Base-by-base conservation (phyloP, 1,140 invertebrate genomes). In the Drosophila fuyamai region DNA sequence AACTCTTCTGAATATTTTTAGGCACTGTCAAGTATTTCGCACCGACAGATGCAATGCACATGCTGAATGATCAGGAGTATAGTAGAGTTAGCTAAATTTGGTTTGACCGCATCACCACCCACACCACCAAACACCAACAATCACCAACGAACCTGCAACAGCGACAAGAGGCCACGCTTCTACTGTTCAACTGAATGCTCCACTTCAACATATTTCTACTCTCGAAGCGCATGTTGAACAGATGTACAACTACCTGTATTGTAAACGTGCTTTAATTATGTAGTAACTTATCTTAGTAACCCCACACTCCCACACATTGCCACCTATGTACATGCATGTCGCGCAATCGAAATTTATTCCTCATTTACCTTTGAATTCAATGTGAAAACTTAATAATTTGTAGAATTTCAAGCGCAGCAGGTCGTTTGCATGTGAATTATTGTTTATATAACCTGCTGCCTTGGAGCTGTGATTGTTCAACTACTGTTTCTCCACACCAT, bases 11-110 rank as follows among this genome's bases (percentile, higher is more conserved):
- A 75, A 71, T 84, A 78, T 55, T 92, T 92, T 72, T 91, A 92
- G 91, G 84, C 79, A 90, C 88, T 73, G 91, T 91, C 76, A 93
- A 93, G 86, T 95, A 95, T 85, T 93, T 93, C 76, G 93, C 94
- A 85, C 94, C 94, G 59, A 94, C 93, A 71, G 94, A 95, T 84
- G 94, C 94, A 59, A 94, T 94, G 80, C 92, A 94, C 73, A 94
- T 94, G 94, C 82, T 92, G 60, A 89, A 92, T 79, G 93, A 93
- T 47, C 91, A 88, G 81, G 91, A 92, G 70, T 92, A 91, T 73
- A 85, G 65, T 89, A 88, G 88, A 84, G 77, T 91, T 83, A 83
- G 80, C 80, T 91, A 91, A 82, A 74, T 44, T 58, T 57, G 27
- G 41, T 14, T 56, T 46, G 56, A 56, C 44, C 58, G 41, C 54